phyloP scores from a whole-genome alignment of 2,797 vertebrate genomes.

The Oceanodroma leucorhoa region DNA sequence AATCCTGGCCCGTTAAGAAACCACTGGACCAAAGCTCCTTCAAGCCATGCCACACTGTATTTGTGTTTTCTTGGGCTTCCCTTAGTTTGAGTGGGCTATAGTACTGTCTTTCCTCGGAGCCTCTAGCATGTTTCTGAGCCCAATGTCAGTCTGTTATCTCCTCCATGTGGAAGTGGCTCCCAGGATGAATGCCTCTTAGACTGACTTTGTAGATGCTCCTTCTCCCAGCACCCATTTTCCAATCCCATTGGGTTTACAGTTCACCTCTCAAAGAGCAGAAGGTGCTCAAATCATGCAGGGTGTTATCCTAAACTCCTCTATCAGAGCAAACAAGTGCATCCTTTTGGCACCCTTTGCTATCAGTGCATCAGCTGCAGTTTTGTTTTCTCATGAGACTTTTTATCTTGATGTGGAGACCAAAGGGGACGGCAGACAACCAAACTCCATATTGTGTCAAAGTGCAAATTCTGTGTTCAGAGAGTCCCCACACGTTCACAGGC shows the following conservation, averaged over 20 bases:
- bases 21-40: background rate
- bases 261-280: background rate
- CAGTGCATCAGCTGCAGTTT: background rate
- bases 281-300: background rate
- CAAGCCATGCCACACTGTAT: rapidly evolving
- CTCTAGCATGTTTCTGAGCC: background rate
- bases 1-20: background rate
- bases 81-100: background rate
- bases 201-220: background rate
- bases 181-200: background rate
- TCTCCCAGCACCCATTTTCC: background rate
- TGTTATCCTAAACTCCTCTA: background rate
- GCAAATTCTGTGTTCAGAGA: background rate
- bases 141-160: rapidly evolving
- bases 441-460: background rate
- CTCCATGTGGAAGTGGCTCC: background rate
- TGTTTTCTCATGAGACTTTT: background rate
- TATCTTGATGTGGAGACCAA: background rate
- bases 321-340: background rate
- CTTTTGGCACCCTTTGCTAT: background rate
- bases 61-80: background rate
- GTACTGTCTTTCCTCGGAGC: background rate
- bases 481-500: background rate
- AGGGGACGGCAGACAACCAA: background rate
- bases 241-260: rapidly evolving